Conservation (phyloP, 2,888 invertebrate species). For the Diarsia dahlii region DNA sequence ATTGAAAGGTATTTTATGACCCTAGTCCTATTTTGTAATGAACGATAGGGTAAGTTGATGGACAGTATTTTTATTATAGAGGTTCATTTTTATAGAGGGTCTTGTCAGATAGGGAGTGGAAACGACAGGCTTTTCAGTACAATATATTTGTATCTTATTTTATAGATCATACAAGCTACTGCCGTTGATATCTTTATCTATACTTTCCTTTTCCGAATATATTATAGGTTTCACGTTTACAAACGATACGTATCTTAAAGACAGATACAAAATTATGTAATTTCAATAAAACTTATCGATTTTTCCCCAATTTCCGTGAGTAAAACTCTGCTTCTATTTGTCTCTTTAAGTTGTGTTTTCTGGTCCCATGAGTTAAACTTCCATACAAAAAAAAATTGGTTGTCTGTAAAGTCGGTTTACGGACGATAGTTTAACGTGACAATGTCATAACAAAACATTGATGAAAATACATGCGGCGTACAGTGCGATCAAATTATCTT, state of each 20-base stretch:
- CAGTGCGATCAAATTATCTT: no score
- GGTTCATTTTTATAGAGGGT: conserved; percentile 45
- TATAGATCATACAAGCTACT: conserved; percentile 17
- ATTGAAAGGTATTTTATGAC: conserved; percentile 45
- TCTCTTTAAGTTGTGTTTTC: background rate
- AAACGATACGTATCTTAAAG: background rate
- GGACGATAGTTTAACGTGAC: no score
- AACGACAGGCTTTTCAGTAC: conserved; percentile 19
- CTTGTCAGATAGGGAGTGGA: conserved; percentile 29
- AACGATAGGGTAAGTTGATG: conserved; percentile 37
- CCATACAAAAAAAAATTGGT: no score
- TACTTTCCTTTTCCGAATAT: background rate
- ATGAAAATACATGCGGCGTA: no score
- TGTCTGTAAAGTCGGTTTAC: no score
- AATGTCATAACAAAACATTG: no score
- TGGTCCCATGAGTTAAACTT: background rate
- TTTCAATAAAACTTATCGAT: background rate
- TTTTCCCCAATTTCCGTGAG: background rate
- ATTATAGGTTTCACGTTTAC: background rate
- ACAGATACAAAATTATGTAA: background rate
- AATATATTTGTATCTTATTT: conserved; percentile 28
- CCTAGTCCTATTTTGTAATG: conserved; percentile 31
- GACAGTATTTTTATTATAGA: conserved; percentile 48
- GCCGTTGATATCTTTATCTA: background rate
- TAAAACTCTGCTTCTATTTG: background rate